Evolutionary conservation across 2,888 invertebrate genomes (phyloP).

Genomic region (Philopedon plagiatum): DNA sequence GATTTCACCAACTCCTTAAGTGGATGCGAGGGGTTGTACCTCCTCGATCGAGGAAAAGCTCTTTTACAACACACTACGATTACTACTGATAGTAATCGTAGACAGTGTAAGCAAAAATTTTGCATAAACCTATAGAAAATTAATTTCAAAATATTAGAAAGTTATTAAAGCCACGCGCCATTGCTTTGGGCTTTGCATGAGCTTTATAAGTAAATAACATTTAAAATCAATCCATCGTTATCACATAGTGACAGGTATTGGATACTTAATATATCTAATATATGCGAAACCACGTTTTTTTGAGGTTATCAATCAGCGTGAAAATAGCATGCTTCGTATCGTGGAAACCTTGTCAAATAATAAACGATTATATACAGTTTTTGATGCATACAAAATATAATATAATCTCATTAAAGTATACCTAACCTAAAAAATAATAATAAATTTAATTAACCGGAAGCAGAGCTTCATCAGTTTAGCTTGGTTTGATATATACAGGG

Average conservation of each 20-base stretch:
- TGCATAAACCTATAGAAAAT: too few species aligned
- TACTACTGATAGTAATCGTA: too few species aligned
- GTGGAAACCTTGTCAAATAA: slow-evolving; percentile 13
- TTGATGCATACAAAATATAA: background rate
- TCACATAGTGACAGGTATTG: slow-evolving; percentile 41
- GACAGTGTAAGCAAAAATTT: too few species aligned
- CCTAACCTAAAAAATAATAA: background rate
- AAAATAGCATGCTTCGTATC: background rate
- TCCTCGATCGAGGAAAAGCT: too few species aligned
- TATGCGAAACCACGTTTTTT: slow-evolving; percentile 7
- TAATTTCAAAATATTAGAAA: background rate
- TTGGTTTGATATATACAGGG: too few species aligned
- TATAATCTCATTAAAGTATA: background rate
- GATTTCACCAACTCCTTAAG: too few species aligned
- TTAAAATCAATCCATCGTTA: slow-evolving; percentile 39
- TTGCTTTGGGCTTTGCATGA: background rate
- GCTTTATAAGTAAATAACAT: slow-evolving; percentile 11
- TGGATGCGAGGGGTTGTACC: too few species aligned
- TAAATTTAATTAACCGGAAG: too few species aligned
- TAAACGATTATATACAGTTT: background rate
- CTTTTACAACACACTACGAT: too few species aligned
- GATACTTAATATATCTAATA: slow-evolving; percentile 14
- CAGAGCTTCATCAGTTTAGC: too few species aligned
- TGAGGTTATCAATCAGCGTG: slow-evolving; percentile 1
- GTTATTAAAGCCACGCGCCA: background rate